Evolutionary conservation across 2,888 invertebrate species (phyloP).

Genomic region (Drosophila melanosoma): DNA sequence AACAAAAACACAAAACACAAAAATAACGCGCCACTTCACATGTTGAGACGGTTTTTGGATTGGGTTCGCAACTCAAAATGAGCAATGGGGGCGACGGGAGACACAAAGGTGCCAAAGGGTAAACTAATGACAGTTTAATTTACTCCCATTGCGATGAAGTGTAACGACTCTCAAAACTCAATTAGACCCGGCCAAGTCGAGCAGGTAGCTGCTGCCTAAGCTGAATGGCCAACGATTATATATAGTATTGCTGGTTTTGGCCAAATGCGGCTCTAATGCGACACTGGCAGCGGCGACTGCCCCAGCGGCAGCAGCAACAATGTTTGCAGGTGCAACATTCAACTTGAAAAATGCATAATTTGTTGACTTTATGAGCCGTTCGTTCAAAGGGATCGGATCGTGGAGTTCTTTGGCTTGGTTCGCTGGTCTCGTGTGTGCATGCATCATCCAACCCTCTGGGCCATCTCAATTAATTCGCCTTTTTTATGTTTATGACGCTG

Average conservation of each 20-base stretch:
- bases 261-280: conserved; percentile 70
- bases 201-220: conserved; percentile 39
- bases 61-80: conserved; percentile 42
- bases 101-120: conserved; percentile 79
- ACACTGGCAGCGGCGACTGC: not conserved
- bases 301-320: not conserved
- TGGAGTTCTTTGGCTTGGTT: not conserved
- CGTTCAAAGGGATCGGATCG: conserved; percentile 24
- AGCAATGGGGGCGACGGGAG: conserved; percentile 38
- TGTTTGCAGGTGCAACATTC: conserved; percentile 66
- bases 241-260: conserved; percentile 47
- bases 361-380: conserved; percentile 66
- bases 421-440: not conserved
- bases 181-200: conserved; percentile 55
- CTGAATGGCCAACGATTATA: conserved; percentile 30
- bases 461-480: conserved; percentile 75
- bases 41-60: conserved; percentile 61
- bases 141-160: conserved; percentile 81
- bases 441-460: conserved; percentile 5
- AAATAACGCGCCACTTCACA: conserved; percentile 75
- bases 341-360: conserved; percentile 71
- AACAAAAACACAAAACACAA: conserved; percentile 8
- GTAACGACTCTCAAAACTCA: conserved; percentile 77
- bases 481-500: conserved; percentile 71
- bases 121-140: conserved; percentile 85